Conservation (phyloP, 1,140 invertebrate genomes). For the Drosophila ambigua region DNA sequence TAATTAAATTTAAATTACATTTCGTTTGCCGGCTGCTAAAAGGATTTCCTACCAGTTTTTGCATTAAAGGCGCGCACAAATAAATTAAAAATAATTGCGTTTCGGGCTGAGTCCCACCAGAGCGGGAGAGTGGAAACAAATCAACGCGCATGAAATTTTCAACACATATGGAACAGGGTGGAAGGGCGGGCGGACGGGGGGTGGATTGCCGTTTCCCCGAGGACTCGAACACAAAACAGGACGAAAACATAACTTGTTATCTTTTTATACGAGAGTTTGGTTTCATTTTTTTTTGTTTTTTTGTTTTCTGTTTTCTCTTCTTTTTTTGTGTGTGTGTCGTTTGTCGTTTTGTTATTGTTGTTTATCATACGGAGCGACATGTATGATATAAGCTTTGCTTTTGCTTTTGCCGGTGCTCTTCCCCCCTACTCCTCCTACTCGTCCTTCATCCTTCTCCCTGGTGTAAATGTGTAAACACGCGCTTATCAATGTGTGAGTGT, state of each 20-base stretch:
- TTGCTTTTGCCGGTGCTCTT: constrained; percentile 36
- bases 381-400: constrained; percentile 38
- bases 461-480: constrained; percentile 75
- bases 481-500: constrained; percentile 54
- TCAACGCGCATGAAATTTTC: constrained; percentile 70
- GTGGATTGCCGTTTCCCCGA: constrained; percentile 22
- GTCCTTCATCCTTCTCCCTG: constrained; percentile 30
- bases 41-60: constrained; percentile 32
- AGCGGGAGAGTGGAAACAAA: constrained; percentile 48
- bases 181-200: not conserved
- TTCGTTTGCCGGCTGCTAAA: constrained; percentile 27
- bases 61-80: constrained; percentile 36
- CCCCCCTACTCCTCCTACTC: too few species aligned
- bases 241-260: constrained; percentile 73
- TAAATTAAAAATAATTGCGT: constrained; percentile 73
- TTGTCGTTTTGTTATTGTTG: constrained; percentile 40
- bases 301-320: constrained; percentile 5
- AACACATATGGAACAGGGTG: constrained; percentile 18
- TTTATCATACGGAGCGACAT: constrained; percentile 39
- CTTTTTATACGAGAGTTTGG: constrained; percentile 54
- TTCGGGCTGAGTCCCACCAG: constrained; percentile 5
- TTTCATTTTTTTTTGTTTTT: constrained; percentile 28
- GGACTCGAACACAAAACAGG: constrained; percentile 35
- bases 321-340: not conserved
- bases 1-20: constrained; percentile 72